Percentiles rank a stretch among this genome's conserved stretches.
Conservation (phyloP, 92 coral and sea anemone genomes). For the Actinostola sp. region DNA sequence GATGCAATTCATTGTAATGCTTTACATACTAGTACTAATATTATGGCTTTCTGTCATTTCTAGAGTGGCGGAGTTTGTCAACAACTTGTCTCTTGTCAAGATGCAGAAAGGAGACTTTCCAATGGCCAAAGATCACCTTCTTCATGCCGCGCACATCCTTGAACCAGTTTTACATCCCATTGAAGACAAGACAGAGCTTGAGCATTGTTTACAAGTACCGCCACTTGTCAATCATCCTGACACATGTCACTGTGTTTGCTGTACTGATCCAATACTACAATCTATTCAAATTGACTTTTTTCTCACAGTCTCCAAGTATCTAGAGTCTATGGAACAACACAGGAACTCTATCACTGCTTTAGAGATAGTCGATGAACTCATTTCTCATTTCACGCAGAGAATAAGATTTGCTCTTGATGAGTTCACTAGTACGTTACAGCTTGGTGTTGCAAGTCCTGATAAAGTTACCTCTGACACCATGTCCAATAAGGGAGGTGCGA, state of each 20-base stretch:
- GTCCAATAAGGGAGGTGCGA: slow-evolving; percentile 18
- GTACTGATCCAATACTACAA: slow-evolving; percentile 73
- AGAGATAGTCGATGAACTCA: slow-evolving; percentile 53
- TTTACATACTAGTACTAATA: neutral
- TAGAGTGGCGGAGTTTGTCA: slow-evolving; percentile 71
- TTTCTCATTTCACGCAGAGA: slow-evolving; percentile 40
- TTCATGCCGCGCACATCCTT: slow-evolving; percentile 43
- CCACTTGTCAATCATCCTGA: slow-evolving; percentile 58
- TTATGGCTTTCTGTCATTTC: neutral
- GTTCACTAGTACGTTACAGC: slow-evolving; percentile 34
- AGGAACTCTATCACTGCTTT: slow-evolving; percentile 38
- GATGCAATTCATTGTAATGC: neutral
- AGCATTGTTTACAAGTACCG: slow-evolving; percentile 41
- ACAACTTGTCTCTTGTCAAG: slow-evolving; percentile 64
- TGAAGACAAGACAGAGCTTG: slow-evolving; percentile 16
- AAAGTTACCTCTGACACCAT: neutral
- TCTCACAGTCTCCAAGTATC: slow-evolving; percentile 51
- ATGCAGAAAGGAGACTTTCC: slow-evolving; percentile 60
- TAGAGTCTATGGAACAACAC: slow-evolving; percentile 36
- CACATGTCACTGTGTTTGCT: slow-evolving; percentile 59
- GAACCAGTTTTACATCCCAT: slow-evolving; percentile 39
- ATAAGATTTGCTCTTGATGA: slow-evolving; percentile 41
- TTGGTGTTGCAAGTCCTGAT: slow-evolving; percentile 12
- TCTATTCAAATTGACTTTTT: slow-evolving; percentile 39
- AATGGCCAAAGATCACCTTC: slow-evolving; percentile 55